Conservation (phyloP, 2,888 invertebrate genomes). For the Tenodera sinensis region DNA sequence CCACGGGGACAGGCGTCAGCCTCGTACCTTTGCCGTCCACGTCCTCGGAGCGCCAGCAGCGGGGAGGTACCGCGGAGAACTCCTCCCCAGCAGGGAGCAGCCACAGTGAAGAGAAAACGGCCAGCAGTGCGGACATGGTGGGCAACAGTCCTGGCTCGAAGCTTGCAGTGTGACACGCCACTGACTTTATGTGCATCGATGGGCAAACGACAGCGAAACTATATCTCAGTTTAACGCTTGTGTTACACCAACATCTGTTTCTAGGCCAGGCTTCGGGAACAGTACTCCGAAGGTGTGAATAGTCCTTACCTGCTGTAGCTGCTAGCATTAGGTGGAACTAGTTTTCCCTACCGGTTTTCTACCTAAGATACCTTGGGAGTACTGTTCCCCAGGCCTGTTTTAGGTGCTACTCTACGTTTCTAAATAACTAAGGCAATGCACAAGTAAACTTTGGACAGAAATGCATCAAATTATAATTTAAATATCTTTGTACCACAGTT, state of each 20-base stretch:
- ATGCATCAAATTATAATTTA: no score
- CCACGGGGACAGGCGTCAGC: slow-evolving; percentile 12
- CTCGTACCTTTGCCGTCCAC: slow-evolving; percentile 9
- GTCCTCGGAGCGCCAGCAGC: slow-evolving; percentile 5
- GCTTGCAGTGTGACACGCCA: neutral
- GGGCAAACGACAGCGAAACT: neutral
- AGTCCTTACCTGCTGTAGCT: no score
- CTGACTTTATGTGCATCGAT: neutral
- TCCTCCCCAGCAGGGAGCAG: neutral
- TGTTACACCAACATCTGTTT: neutral
- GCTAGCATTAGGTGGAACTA: no score
- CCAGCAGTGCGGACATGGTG: neutral
- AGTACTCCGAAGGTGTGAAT: no score
- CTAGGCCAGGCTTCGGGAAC: no score
- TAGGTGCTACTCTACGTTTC: no score
- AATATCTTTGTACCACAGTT: no score
- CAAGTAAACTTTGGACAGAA: no score
- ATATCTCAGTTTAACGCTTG: neutral
- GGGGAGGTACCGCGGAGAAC: neutral
- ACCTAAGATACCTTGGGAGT: no score
- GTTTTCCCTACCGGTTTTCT: no score
- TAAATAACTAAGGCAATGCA: no score
- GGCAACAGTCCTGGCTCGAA: neutral
- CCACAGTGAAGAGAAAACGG: neutral
- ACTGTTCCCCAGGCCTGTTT: no score